phyloP scores from a whole-genome alignment of 2,113 vertebrate species.

The Oreotrochilus melanogaster region DNA sequence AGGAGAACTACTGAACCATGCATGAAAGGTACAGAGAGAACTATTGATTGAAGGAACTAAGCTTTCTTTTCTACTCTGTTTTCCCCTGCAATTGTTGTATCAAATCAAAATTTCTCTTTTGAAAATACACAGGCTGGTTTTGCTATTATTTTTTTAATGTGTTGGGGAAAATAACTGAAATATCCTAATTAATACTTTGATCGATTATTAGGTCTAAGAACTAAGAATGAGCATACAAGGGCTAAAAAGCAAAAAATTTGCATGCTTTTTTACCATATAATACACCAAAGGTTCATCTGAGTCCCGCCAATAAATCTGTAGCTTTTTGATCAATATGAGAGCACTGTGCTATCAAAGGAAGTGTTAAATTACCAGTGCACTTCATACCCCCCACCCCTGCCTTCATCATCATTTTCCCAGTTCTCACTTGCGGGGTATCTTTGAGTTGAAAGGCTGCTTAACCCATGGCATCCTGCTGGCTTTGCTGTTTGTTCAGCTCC shows the following conservation, averaged over 20 bases:
- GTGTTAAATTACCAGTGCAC: neutral
- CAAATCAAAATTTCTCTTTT: constrained; percentile 7
- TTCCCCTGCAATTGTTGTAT: constrained; percentile 2
- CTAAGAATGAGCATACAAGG: neutral
- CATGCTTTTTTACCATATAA: neutral
- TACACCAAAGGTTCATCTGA: neutral
- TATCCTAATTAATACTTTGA: neutral
- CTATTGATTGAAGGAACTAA: constrained; percentile 66
- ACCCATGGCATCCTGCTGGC: neutral
- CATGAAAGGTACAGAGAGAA: constrained; percentile 49
- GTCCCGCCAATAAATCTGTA: neutral
- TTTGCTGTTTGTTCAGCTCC: neutral
- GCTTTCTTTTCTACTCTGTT: constrained; percentile 57
- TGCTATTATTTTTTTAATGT: neutral
- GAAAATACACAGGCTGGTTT: neutral
- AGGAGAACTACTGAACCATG: constrained; percentile 56
- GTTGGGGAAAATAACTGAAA: neutral
- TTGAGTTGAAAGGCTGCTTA: constrained; percentile 33
- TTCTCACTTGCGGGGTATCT: neutral
- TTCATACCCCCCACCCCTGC: neutral
- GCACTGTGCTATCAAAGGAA: constrained; percentile 3
- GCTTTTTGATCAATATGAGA: constrained; percentile 17
- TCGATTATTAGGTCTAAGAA: neutral
- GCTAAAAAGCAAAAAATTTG: neutral
- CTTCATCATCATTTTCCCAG: neutral